Percentiles rank a stretch among this genome's conserved stretches.
These are phyloP conservation scores for Drosophila lacteicornis DNA, from an alignment of 1,140 invertebrate species.

Conservation along the genomic window DNA sequence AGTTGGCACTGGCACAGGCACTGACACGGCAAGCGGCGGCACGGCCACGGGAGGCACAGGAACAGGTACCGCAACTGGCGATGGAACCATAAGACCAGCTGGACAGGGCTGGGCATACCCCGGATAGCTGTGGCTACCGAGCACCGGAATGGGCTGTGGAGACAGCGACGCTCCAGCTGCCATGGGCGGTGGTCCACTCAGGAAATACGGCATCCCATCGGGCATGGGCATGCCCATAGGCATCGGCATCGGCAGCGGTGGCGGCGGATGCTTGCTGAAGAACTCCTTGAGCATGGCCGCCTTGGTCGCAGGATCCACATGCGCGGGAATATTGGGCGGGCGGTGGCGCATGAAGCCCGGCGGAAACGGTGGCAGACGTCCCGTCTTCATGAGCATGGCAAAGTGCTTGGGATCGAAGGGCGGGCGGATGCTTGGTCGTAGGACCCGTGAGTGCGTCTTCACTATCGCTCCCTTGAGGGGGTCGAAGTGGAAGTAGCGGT, in stretches of 20 bases:
- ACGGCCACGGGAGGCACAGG: conserved; percentile 33
- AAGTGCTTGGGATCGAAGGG: conserved; percentile 72
- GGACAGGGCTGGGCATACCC: conserved; percentile 10
- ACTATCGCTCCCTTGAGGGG: conserved; percentile 47
- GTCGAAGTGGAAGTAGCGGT: conserved; percentile 66
- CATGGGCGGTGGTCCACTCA: conserved; percentile 43
- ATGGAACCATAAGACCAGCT: conserved; percentile 1
- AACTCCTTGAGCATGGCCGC: conserved; percentile 62
- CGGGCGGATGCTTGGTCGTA: conserved; percentile 27
- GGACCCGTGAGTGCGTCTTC: conserved; percentile 29
- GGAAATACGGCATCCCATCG: conserved; percentile 36
- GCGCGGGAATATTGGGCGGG: conserved; percentile 51
- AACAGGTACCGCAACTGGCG: conserved; percentile 22
- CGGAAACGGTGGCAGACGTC: conserved; percentile 47
- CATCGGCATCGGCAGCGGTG: conserved; percentile 34
- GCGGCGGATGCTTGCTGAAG: conserved; percentile 68
- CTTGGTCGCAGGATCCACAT: conserved; percentile 46
- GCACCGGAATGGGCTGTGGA: conserved; percentile 36
- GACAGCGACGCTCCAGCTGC: conserved; percentile 4
- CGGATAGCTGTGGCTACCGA: conserved; percentile 16
- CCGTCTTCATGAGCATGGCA: conserved; percentile 68
- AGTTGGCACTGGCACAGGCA: conserved; percentile 12
- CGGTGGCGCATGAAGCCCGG: conserved; percentile 50
- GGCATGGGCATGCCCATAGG: conserved; percentile 14
- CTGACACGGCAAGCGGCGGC: conserved; percentile 4